Evolutionary conservation across 2,113 vertebrate genomes (phyloP).

Genomic region (Cyanoramphus novaezelandiae): DNA sequence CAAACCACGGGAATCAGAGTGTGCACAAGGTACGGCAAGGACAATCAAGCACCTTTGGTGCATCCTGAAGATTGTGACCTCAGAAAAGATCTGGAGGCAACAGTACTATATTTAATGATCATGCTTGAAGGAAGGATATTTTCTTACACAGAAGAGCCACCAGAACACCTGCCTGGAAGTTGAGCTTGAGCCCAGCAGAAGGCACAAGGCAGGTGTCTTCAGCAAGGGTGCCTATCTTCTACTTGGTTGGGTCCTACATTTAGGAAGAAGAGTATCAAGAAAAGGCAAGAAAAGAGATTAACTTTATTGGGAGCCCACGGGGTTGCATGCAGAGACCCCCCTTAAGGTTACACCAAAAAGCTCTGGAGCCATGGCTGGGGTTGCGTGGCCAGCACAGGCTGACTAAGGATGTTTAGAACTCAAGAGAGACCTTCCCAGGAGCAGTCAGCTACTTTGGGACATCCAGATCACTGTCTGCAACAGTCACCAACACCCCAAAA

Average conservation of each 20-base stretch:
- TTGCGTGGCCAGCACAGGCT: neutral
- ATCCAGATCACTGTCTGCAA: neutral
- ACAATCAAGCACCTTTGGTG: accelerated
- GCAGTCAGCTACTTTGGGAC: neutral
- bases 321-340: neutral
- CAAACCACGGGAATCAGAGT: accelerated
- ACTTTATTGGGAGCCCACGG: neutral
- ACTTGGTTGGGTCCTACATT: neutral
- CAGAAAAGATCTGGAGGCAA: neutral
- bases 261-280: neutral
- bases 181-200: neutral
- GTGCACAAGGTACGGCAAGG: neutral
- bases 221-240: neutral
- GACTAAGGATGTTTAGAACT: neutral
- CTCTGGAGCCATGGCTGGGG: neutral
- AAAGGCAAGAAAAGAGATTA: neutral
- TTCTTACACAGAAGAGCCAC: neutral
- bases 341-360: neutral
- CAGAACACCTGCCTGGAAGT: neutral
- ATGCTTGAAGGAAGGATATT: neutral
- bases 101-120: neutral
- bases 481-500: neutral
- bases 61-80: neutral
- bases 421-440: neutral
- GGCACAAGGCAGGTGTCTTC: neutral